Conservation (phyloP, 2,888 invertebrate species). For the Temnothorax unifasciatus region DNA sequence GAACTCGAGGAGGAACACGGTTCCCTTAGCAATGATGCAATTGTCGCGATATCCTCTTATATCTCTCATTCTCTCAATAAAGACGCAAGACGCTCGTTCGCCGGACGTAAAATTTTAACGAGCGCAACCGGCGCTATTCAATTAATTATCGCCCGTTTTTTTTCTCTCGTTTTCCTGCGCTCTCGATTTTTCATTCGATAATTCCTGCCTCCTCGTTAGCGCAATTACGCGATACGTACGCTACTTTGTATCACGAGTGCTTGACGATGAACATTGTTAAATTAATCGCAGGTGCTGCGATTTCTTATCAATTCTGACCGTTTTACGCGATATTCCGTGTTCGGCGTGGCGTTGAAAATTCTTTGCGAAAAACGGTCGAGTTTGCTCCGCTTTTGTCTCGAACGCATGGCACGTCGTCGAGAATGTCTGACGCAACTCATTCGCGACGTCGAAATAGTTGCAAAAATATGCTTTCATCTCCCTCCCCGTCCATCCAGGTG, state of each 20-base stretch:
- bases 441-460: constrained; percentile 3
- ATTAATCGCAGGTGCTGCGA: not conserved
- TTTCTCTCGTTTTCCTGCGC: constrained; percentile 11
- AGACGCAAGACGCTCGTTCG: constrained; percentile 2
- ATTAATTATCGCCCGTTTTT: constrained; percentile 12
- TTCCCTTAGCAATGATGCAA: constrained; percentile 55
- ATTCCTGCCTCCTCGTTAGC: not conserved
- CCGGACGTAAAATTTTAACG: constrained; percentile 33
- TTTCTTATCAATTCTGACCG: not conserved
- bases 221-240: not conserved
- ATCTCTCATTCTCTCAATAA: constrained; percentile 4
- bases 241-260: not conserved
- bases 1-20: constrained; percentile 59
- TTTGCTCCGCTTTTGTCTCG: not conserved
- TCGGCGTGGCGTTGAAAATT: not conserved
- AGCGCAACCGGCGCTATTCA: constrained; percentile 12
- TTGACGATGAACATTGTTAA: not conserved
- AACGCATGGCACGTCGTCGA: not conserved
- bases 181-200: constrained; percentile 21
- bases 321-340: not conserved
- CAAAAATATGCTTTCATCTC: constrained; percentile 36
- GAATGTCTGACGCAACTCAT: not conserved
- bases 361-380: not conserved
- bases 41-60: constrained; percentile 47
- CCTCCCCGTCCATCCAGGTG: constrained; percentile 43